Percentiles rank a stretch among this genome's conserved stretches.
These are phyloP conservation scores for Agrilus planipennis DNA, from an alignment of 1,140 invertebrate species.

Conservation along the genomic window DNA sequence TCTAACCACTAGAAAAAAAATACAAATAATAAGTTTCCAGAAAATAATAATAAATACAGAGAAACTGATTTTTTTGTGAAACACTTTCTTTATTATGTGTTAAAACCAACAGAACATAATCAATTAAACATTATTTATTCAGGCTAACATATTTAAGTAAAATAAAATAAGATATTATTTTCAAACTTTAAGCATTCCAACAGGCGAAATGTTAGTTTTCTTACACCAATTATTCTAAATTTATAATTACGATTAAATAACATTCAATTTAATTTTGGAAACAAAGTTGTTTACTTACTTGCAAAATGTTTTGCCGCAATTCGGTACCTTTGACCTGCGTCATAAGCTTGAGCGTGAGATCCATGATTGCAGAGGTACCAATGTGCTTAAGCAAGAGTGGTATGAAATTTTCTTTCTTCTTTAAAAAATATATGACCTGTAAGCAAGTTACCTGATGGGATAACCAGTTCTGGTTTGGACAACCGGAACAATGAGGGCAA, in stretches of 20 bases:
- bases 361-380: conserved; percentile 90
- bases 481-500: conserved; percentile 13
- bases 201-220: too few species aligned
- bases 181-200: too few species aligned
- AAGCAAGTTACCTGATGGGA: conserved; percentile 81
- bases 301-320: conserved; percentile 67
- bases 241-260: too few species aligned
- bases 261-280: conserved; percentile 2
- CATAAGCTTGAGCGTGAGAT: conserved; percentile 79
- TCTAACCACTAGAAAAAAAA: conserved; percentile 70
- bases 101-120: too few species aligned
- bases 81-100: too few species aligned
- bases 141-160: too few species aligned
- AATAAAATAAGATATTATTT: too few species aligned
- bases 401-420: conserved; percentile 75
- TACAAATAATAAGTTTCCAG: too few species aligned
- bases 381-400: conserved; percentile 76
- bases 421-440: conserved; percentile 84
- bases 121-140: too few species aligned
- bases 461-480: conserved; percentile 64
- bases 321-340: conserved; percentile 72
- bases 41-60: too few species aligned
- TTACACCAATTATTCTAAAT: too few species aligned
- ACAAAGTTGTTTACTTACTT: conserved; percentile 45
- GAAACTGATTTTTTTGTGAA: too few species aligned